Percentiles rank a stretch among this genome's conserved stretches.
Conservation (phyloP, 35 echinoderm and acorn worm species). For the Ophiothrix spiculata region DNA sequence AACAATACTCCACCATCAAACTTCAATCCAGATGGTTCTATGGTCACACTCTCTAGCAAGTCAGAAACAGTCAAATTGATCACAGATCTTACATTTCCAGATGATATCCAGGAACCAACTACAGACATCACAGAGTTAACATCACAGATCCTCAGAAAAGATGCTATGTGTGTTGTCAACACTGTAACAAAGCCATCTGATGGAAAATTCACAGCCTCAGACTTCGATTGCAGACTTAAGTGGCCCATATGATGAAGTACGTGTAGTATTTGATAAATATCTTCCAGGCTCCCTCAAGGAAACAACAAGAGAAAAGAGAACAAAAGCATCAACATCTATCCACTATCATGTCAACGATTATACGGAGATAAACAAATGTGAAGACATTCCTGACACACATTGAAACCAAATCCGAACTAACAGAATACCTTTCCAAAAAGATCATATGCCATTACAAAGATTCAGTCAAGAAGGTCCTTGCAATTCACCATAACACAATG, state of each 20-base stretch:
- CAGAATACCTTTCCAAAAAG: no score
- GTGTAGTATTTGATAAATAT: constrained; percentile 20
- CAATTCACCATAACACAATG: constrained; percentile 7
- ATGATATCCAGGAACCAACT: not conserved
- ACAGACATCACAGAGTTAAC: not conserved
- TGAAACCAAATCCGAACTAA: constrained; percentile 8
- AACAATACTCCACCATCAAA: not conserved
- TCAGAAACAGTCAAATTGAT: not conserved
- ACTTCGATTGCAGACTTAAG: constrained; percentile 1
- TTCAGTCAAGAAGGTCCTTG: not conserved
- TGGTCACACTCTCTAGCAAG: not conserved
- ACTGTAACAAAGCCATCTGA: constrained; percentile 7
- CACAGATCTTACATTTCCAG: not conserved
- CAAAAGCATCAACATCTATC: not conserved
- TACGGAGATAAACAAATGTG: constrained; percentile 18
- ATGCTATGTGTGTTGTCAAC: constrained; percentile 3
- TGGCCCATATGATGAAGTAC: constrained; percentile 34
- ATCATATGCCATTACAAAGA: no score
- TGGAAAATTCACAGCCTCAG: not conserved
- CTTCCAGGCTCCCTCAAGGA: constrained; percentile 14
- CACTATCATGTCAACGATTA: constrained; percentile 17
- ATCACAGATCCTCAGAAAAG: not conserved
- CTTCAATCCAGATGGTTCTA: not conserved
- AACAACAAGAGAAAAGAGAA: not conserved
- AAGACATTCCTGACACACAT: constrained; percentile 20